Evolutionary conservation across 2,113 vertebrate genomes (phyloP).

Genomic region (Cyprinodon tularosa): DNA sequence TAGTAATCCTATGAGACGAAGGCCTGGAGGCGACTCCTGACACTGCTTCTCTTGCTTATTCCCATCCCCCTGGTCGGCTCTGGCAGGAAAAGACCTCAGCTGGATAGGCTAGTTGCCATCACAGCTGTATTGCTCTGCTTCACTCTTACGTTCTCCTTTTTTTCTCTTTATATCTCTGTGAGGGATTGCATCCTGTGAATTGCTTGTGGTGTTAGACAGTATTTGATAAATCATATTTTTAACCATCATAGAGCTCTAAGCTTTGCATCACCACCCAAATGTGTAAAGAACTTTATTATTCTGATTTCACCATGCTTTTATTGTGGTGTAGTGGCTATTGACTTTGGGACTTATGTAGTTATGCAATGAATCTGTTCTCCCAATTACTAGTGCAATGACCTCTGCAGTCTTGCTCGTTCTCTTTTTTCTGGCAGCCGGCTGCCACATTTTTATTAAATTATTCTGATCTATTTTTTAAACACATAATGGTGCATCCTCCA

Average conservation of each 20-base stretch:
- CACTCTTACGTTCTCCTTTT: slow-evolving; percentile 10
- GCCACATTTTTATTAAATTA: slow-evolving; percentile 8
- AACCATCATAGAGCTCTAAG: slow-evolving; percentile 38
- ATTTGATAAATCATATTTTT: slow-evolving; percentile 23
- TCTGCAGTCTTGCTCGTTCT: background rate
- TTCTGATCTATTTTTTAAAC: background rate
- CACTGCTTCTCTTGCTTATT: slow-evolving; percentile 17
- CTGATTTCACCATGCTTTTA: slow-evolving; percentile 17
- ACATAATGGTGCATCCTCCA: too few species aligned
- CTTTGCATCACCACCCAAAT: slow-evolving; percentile 5
- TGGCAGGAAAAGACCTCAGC: slow-evolving; percentile 40
- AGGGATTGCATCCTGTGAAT: slow-evolving; percentile 39
- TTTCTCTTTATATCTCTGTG: slow-evolving; percentile 39
- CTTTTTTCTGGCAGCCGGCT: background rate
- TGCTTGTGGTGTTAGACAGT: slow-evolving; percentile 29
- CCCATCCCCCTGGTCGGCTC: slow-evolving; percentile 29
- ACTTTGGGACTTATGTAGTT: slow-evolving; percentile 42
- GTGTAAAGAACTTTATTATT: slow-evolving; percentile 12
- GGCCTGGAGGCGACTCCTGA: slow-evolving; percentile 36
- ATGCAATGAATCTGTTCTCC: slow-evolving; percentile 54
- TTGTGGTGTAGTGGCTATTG: slow-evolving; percentile 22
- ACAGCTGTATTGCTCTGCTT: slow-evolving; percentile 47
- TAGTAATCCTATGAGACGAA: slow-evolving; percentile 22
- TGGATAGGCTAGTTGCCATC: slow-evolving; percentile 54
- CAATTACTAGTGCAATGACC: slow-evolving; percentile 38